Conservation (phyloP, 2,113 vertebrate genomes). For the Chaenogobius annularis region DNA sequence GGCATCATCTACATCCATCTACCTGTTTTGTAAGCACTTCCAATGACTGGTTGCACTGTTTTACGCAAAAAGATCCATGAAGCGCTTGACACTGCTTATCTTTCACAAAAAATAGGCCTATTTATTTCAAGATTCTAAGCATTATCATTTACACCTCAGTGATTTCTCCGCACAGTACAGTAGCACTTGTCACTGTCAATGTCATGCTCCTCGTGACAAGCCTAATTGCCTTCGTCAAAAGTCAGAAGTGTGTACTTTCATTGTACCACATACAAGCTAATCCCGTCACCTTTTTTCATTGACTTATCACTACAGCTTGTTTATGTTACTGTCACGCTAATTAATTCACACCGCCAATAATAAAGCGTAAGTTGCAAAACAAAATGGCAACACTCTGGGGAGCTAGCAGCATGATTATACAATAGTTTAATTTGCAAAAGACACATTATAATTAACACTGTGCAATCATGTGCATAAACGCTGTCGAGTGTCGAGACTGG, state of each 20-base stretch:
- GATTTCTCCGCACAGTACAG: background rate
- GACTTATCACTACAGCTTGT: conserved; percentile 12
- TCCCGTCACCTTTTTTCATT: conserved; percentile 15
- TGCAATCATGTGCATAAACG: conserved; percentile 31
- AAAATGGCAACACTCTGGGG: conserved; percentile 53
- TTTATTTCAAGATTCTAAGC: background rate
- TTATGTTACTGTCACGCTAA: conserved; percentile 43
- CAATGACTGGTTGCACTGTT: no score
- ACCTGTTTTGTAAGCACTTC: no score
- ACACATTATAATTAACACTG: conserved; percentile 61
- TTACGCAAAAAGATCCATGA: no score
- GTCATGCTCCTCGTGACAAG: conserved; percentile 11
- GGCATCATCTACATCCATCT: no score
- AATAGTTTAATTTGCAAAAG: conserved; percentile 66
- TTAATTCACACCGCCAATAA: conserved; percentile 65
- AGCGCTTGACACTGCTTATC: no score
- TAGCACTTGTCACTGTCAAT: background rate
- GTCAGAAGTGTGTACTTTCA: background rate
- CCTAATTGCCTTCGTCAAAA: conserved; percentile 34
- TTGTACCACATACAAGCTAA: background rate
- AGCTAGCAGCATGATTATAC: conserved; percentile 58
- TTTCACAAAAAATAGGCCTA: background rate
- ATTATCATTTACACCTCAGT: background rate
- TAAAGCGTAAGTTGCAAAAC: conserved; percentile 65
- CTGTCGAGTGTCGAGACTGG: conserved; percentile 24